Evolutionary conservation across 2,797 vertebrate genomes (phyloP).

Genomic region (Astyanax mexicanus): DNA sequence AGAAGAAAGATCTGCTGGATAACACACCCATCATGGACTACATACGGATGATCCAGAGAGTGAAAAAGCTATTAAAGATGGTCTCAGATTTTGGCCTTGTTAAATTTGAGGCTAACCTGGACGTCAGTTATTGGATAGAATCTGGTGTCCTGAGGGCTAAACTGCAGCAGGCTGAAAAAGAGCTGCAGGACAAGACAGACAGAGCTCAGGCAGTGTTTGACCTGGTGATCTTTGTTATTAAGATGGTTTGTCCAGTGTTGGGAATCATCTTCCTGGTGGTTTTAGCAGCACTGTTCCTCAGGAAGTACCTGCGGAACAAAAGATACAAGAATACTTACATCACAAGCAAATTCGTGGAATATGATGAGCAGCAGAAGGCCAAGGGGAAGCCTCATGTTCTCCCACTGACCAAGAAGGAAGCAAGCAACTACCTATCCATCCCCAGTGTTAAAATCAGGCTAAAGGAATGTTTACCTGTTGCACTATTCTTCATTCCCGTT

Average conservation of each 20-base stretch:
- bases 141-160: conserved; percentile 66
- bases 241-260: conserved; percentile 61
- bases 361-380: conserved; percentile 69
- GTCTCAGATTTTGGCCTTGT: conserved; percentile 54
- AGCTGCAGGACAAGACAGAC: conserved; percentile 64
- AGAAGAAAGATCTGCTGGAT: conserved; percentile 63
- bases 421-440: conserved; percentile 64
- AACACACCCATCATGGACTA: conserved; percentile 71
- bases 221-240: conserved; percentile 61
- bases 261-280: conserved; percentile 70
- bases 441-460: conserved; percentile 69
- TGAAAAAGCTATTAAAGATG: conserved; percentile 57
- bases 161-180: conserved; percentile 70
- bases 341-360: conserved; percentile 73
- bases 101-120: conserved; percentile 60
- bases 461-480: conserved; percentile 68
- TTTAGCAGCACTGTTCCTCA: conserved; percentile 72
- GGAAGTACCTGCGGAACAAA: conserved; percentile 61
- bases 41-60: conserved; percentile 68
- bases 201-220: conserved; percentile 63
- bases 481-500: conserved; percentile 72
- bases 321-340: conserved; percentile 79
- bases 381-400: conserved; percentile 68
- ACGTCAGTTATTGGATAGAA: conserved; percentile 66
- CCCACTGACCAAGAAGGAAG: conserved; percentile 77